phyloP scores from a whole-genome alignment of 2,113 vertebrate species.

The Leuciscus idus region DNA sequence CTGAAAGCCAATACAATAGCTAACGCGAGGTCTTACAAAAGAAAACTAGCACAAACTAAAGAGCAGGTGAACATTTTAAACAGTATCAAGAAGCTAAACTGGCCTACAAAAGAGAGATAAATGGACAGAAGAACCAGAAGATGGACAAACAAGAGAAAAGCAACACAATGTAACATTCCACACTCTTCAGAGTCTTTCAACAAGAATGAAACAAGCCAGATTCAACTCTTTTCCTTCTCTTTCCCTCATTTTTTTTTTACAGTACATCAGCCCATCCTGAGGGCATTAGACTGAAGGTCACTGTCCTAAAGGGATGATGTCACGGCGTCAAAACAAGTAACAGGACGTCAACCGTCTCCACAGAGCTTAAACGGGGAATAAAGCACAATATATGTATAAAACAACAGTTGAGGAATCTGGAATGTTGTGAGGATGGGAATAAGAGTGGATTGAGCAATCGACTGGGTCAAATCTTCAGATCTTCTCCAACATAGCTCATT shows the following conservation, averaged over 20 bases:
- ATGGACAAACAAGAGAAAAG: constrained; percentile 21
- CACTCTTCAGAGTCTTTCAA: not conserved
- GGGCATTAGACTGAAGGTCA: constrained; percentile 8
- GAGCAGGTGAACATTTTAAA: constrained; percentile 1
- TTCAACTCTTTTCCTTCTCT: not conserved
- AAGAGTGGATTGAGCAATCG: not conserved
- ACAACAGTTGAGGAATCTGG: not conserved
- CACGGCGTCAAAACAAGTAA: not conserved
- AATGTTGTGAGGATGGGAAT: constrained; percentile 1
- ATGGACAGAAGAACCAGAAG: not conserved
- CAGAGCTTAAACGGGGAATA: not conserved
- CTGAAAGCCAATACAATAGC: constrained; percentile 4
- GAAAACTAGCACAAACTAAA: not conserved
- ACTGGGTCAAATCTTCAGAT: not conserved
- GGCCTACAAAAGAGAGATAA: constrained; percentile 18
- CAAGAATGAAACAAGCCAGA: not conserved
- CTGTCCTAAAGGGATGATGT: not conserved
- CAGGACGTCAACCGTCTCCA: not conserved
- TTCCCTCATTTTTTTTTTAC: not conserved
- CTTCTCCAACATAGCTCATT: not conserved
- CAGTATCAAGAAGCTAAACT: constrained; percentile 14
- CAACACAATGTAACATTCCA: constrained; percentile 20
- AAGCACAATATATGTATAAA: constrained; percentile 15
- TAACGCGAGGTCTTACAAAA: not conserved
- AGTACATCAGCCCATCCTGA: not conserved